Conservation (phyloP, 92 coral and sea anemone genomes). For the Phymanthus crucifer region DNA sequence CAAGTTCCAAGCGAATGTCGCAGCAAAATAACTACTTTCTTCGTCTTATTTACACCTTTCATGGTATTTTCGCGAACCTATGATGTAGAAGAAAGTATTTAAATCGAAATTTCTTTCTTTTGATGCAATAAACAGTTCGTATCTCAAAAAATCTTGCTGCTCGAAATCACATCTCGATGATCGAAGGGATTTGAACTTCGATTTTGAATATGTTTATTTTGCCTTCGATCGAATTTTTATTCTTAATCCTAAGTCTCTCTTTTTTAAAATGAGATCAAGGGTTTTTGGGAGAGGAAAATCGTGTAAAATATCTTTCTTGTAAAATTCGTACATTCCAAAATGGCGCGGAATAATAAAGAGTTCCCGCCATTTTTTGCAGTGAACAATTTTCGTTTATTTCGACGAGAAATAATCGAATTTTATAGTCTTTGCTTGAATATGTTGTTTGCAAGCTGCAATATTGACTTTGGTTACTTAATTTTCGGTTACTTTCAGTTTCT, state of each 20-base stretch:
- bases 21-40: not conserved
- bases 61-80: not conserved
- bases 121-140: not conserved
- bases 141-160: not conserved
- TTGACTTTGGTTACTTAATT: too few species aligned
- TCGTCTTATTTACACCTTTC: not conserved
- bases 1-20: not conserved
- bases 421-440: not conserved
- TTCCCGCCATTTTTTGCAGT: slow-evolving; percentile 34
- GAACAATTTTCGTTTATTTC: not conserved
- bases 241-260: not conserved
- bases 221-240: not conserved
- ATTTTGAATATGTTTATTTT: not conserved
- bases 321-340: slow-evolving; percentile 14
- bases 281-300: not conserved
- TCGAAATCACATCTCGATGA: not conserved
- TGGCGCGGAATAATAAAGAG: slow-evolving; percentile 27
- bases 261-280: not conserved
- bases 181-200: not conserved
- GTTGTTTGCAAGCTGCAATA: not conserved
- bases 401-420: not conserved
- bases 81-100: not conserved
- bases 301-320: not conserved
- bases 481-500: too few species aligned
- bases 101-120: not conserved